A percentile compares a stretch with the other conserved stretches of the same genome.
Evolutionary conservation across 2,113 vertebrate species (phyloP).

Genomic region (Pseudorhombus dupliciocellatus): DNA sequence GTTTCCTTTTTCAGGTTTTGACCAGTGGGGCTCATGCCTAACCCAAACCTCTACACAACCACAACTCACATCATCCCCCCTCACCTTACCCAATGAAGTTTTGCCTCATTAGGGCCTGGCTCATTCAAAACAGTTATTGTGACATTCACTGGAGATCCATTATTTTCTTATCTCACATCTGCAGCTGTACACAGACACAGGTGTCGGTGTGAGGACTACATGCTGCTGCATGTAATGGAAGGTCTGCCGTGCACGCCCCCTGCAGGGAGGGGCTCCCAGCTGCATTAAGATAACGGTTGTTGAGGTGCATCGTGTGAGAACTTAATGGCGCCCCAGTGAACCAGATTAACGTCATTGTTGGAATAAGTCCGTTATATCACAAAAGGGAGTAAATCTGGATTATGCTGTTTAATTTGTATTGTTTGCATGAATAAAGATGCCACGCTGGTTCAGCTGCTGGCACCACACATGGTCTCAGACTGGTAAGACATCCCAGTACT

Average conservation of each 20-base stretch:
- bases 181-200: background rate
- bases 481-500: no score
- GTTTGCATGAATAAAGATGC: constrained; percentile 5
- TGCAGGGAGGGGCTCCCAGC: background rate
- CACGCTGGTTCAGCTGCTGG: background rate
- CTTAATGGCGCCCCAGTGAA: constrained; percentile 15
- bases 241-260: no score
- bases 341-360: constrained; percentile 2
- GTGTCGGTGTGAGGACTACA: background rate
- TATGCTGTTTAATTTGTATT: constrained; percentile 20
- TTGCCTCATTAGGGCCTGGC: no score
- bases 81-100: no score
- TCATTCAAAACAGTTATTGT: background rate
- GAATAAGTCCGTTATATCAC: constrained; percentile 12
- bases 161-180: background rate
- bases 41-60: no score
- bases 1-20: no score
- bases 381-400: constrained; percentile 2
- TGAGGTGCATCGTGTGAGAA: constrained; percentile 8
- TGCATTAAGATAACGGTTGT: constrained; percentile 21
- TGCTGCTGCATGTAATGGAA: no score
- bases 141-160: no score
- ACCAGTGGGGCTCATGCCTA: no score
- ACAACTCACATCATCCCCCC: no score
- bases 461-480: background rate